These are phyloP conservation scores for Mastomys coucha DNA, from an alignment of 2,113 vertebrate species.

Conservation along the genomic window DNA sequence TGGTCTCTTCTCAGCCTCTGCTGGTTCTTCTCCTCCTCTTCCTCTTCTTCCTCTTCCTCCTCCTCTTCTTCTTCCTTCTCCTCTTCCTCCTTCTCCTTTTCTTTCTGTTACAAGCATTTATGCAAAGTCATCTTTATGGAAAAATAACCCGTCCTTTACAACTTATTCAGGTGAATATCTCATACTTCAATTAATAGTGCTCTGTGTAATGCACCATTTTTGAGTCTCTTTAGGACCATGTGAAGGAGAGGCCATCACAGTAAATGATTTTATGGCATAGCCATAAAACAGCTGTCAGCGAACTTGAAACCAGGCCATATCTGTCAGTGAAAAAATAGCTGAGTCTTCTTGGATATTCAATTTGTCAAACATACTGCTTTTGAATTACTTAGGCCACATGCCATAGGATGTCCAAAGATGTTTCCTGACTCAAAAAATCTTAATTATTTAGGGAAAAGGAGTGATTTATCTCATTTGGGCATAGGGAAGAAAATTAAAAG, in stretches of 20 bases:
- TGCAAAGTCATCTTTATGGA: conserved; percentile 21
- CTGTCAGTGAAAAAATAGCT: conserved; percentile 31
- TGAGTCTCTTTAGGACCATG: not conserved
- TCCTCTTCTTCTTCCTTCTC: too few relatives aligned
- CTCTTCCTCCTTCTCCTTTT: too few relatives aligned
- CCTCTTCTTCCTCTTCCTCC: too few relatives aligned
- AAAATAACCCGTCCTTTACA: not conserved
- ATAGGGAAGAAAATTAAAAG: conserved; percentile 14
- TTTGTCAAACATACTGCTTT: conserved; percentile 65
- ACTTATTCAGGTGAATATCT: not conserved
- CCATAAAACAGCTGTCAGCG: not conserved
- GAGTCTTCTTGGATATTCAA: conserved; percentile 63
- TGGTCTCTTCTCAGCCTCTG: not conserved
- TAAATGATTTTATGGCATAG: not conserved
- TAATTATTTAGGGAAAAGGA: conserved; percentile 35
- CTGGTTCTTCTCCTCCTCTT: not conserved
- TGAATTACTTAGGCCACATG: conserved; percentile 53
- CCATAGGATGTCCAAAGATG: conserved; percentile 32
- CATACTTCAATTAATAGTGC: not conserved
- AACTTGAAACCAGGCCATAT: conserved; percentile 36
- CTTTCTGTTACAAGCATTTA: not conserved
- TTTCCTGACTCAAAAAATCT: conserved; percentile 34
- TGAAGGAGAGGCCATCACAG: not conserved
- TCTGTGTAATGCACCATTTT: not conserved
- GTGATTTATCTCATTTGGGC: not conserved